Evolutionary conservation across 2,888 invertebrate genomes (phyloP), one percentile per base, ranked within the genome.

Genomic region (Schizotus pectinicornis): DNA sequence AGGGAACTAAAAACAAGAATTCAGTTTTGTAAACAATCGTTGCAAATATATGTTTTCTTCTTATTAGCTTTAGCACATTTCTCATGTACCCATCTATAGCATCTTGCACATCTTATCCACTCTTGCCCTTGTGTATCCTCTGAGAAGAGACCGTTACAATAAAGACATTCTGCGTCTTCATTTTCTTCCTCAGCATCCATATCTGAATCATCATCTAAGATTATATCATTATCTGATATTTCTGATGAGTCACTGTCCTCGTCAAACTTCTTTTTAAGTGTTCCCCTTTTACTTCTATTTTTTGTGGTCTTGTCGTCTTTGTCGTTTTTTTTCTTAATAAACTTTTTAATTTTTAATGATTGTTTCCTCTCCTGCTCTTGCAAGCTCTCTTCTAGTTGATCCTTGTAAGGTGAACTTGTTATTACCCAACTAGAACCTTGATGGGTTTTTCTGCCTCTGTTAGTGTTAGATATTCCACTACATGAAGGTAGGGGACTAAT

Each of bases 361-460:
- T 47, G n/a, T 8, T 32, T 33, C 33, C 6, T 7, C 12, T 3
- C 7, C 8, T 31, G 32, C 11, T 34, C 31, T 31, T 22, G n/a
- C 7, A 9, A 35, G 14, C 35, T 31, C n/a, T 32, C n/a, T 34
- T 47, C 11, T 47, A n/a, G n/a, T n/a, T n/a, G n/a, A n/a, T n/a
- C 22, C 22, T 49, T 49, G 39, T 45, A 45, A 13, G 39, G 49
- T n/a, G 41, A 13, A 49, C 49, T 39, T 12, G 49, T 49, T 12
- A 49, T 49, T n/a, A 39, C 13, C n/a, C 34, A 42, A 42, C 38
- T 39, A 39, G 49, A 49, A 45, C 41, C 5, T 22, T 22, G 22
- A 22, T 22, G 5, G 2, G 5, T 22, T 22, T 22, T 22, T 22
- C 22, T 36, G 6, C 9, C 36, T 36, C 9, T 36, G 36, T 36